Base-by-base conservation (phyloP, 2,888 invertebrate genomes). In the Archaeoteleia sp. region DNA sequence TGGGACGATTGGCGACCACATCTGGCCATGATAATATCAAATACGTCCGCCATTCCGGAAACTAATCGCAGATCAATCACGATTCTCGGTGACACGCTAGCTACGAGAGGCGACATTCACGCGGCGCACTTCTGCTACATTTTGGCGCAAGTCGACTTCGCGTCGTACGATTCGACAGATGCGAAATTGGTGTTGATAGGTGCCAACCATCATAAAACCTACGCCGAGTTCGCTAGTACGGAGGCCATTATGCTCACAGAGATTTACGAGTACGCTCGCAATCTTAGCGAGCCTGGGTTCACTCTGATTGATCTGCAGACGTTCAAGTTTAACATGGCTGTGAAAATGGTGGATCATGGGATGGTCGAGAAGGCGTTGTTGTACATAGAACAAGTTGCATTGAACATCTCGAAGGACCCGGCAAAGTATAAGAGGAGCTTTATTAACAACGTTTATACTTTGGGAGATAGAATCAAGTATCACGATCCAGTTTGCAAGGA, bases 1-100 rank as follows among this genome's bases (percentile, higher is more conserved):
- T 93, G 93, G 93, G 94, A 91, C 53, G 97, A 97, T 87, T 99
- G 98, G 98, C 90, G 96, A 67, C 95, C 97, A 13, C 98, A 99
- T 88, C 89, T 97, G 54, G 97, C 98, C 62, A 95, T 98, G 91
- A 91, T 99, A 76, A 89, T 98, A 49, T 93, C 97, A 66, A 96
- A 96, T 86, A 90, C 92, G 8, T 90, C 93, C 7, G 88, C 89
- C 71, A 89, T 90, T 67, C 91, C 93, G 0, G 95, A 95, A 73
- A 87, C 92, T 55, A 94, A 95, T 87, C 89, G 90, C 6, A 91
- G 92, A 79, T 92, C 93, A 4, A 88, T 91, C 32, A 91, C 92
- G 1, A 92, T 91, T 13, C 87, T 95, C 23, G 93, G 93, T 0
- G 93, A 93, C 84, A 91, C 91, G 0, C 86, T 94, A 8, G 85